Evolutionary conservation across 2,888 invertebrate species (phyloP), one percentile per base, ranked within the genome.

Genomic region (Ophion obscuratus): DNA sequence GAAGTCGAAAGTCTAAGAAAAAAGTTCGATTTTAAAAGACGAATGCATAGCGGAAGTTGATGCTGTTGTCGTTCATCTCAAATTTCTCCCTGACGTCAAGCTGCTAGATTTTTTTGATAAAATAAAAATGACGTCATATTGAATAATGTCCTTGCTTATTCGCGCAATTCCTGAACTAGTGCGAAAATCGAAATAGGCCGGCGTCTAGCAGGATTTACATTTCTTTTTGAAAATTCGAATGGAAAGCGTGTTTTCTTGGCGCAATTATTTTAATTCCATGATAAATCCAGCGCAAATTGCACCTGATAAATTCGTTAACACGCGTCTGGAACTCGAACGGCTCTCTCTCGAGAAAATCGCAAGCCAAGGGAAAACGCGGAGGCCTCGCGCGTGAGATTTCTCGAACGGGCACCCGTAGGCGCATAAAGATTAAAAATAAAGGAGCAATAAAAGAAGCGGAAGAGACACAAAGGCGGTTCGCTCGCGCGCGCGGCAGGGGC

Each of bases 401-500:
- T 53, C 20, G 53, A 27, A 17, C 14, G 27, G 31, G 17, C 9
- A 14, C 53, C 47, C 53, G 40, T 68, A 9, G 70, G 27, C 53
- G 70, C 53, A 17, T 27, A 70, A 53, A 70, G 17, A 70, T 14
- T 17, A 31, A 53, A 53, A 70, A 24, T 53, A 27, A 10, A 53
- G 27, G 47, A 47, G 44, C 20, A 44, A 44, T 9, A 70, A 70
- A 53, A 70, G 27, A 17, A 31, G 53, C 17, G 70, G 70, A 70
- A 70, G 70, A 27, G 53, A 53, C 53, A 27, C 27, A 53, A 70
- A 27, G 53, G 53, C 14, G 14, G 47, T 47, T 3, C 47, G 11
- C 4, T 3, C 47, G 11, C 14, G 53, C 80, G 64, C 76, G 85
- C 78, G 81, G 85, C 83, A 80, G 71, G 67, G 61, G 24, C 20